Conservation (phyloP, 2,888 invertebrate species). For the Chalcis sispes region DNA sequence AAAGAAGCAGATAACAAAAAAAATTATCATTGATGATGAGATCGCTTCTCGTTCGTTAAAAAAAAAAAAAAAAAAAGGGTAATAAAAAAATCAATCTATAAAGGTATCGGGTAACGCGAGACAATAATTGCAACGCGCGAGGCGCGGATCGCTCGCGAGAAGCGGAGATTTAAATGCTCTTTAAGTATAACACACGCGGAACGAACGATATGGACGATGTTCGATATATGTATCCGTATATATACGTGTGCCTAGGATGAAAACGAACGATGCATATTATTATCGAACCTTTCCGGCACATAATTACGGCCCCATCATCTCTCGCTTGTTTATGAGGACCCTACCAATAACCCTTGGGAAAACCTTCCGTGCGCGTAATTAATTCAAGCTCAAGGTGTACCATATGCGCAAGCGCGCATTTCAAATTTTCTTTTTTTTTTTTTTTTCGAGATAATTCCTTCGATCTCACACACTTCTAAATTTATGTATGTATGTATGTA, state of each 20-base stretch:
- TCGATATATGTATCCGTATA: slow-evolving; percentile 1
- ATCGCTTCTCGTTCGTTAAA: not conserved
- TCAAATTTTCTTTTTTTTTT: not conserved
- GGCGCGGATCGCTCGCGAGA: not conserved
- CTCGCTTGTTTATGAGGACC: slow-evolving; percentile 68
- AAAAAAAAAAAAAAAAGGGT: not conserved
- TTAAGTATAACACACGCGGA: too few species aligned
- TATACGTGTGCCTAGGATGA: not conserved
- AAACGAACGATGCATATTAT: slow-evolving; percentile 68
- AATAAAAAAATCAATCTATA: not conserved
- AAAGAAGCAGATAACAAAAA: too few species aligned
- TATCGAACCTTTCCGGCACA: slow-evolving; percentile 64
- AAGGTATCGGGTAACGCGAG: slow-evolving; percentile 26
- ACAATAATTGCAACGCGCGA: slow-evolving; percentile 29
- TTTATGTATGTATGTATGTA: too few species aligned
- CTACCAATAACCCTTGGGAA: not conserved
- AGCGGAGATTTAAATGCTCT: slow-evolving; percentile 41
- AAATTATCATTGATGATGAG: slow-evolving; percentile 25
- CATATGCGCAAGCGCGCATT: not conserved
- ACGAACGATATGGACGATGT: too few species aligned
- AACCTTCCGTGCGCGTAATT: slow-evolving; percentile 65
- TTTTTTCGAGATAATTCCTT: not conserved
- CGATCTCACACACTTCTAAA: too few species aligned
- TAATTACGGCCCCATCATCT: slow-evolving; percentile 70
- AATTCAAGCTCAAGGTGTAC: slow-evolving; percentile 65